phyloP scores from a whole-genome alignment of 2,797 vertebrate species.

The Sparus aurata region DNA sequence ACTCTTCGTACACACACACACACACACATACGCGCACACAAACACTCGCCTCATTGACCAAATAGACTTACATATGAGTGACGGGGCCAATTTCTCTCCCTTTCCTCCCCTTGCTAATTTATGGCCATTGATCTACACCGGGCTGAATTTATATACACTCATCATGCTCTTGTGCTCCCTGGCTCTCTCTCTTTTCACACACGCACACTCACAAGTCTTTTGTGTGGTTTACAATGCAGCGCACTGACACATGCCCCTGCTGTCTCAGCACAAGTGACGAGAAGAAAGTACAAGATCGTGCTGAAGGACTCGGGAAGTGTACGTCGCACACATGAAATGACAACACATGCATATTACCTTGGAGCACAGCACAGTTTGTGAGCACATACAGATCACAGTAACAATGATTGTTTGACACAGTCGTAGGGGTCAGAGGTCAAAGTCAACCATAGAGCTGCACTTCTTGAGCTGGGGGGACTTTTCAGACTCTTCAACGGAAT shows the following conservation, averaged over 20 bases:
- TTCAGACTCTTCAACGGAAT: background rate
- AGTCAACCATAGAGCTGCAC: background rate
- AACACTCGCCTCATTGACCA: slow-evolving; percentile 80
- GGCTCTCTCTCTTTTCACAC: slow-evolving; percentile 38
- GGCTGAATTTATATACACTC: slow-evolving; percentile 82
- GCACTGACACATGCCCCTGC: slow-evolving; percentile 73
- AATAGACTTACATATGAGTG: slow-evolving; percentile 84
- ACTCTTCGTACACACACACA: slow-evolving; percentile 52
- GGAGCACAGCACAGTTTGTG: background rate
- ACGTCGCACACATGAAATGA: slow-evolving; percentile 16
- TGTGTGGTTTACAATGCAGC: slow-evolving; percentile 72
- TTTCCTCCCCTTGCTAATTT: slow-evolving; percentile 82
- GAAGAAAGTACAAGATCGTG: slow-evolving; percentile 69
- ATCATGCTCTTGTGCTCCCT: slow-evolving; percentile 69
- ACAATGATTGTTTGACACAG: background rate
- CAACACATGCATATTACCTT: slow-evolving; percentile 6
- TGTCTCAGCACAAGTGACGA: slow-evolving; percentile 75
- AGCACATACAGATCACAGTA: background rate
- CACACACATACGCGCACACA: slow-evolving; percentile 50
- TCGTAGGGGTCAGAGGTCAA: background rate
- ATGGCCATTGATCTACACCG: slow-evolving; percentile 82
- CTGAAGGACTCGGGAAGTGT: slow-evolving; percentile 65
- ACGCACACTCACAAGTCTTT: slow-evolving; percentile 42
- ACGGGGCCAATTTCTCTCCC: slow-evolving; percentile 81
- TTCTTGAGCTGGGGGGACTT: background rate